Evolutionary conservation across 1,140 invertebrate genomes (phyloP), one percentile per base, ranked within the genome.

Genomic region (Plectrocnemia conspersa): DNA sequence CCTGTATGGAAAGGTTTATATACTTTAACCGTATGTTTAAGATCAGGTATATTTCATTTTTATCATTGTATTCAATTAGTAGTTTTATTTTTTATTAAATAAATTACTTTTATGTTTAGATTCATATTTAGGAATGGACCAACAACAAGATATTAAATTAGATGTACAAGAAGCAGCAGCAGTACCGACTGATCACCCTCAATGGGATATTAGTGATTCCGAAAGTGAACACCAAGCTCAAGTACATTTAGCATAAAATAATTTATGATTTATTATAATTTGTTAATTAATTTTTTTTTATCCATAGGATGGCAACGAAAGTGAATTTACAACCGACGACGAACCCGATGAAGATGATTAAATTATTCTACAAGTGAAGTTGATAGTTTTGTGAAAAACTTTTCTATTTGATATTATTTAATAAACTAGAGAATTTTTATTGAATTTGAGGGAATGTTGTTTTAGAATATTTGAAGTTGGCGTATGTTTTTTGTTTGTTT

Each of bases 131-230:
- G 91, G 91, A 44, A 89, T 93, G 75, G 91, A 94, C 75, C 89
- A 93, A 69, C 82, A 87, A 54, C 83, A 90, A 69, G 91, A 95
- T 69, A 86, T 97, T 64, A 95, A 96, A 85, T 75, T 98, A 71
- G 93, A 97, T 71, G 94, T 97, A 23, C 91, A 97, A 71, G 91
- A 97, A 76, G 93, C 91, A 11, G 88, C 92, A 57, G 88, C 86
- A 64, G 79, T 94, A 63, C 87, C 88, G 27, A 86, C 85, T 27
- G 90, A 93, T 65, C 92, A 97, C 78, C 91, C 93, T 9, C 93
- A 97, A 73, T 97, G 93, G 93, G 92, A 97, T 59, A 88, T 94
- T 62, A 91, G 89, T 41, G 92, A 95, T 65, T 91, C 93, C 52
- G 93, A 97, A 67, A 88, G 91, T 47, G 91, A 93, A 55, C 74